A percentile compares a stretch with the other conserved stretches of the same genome.
Evolutionary conservation across 2,113 vertebrate genomes (phyloP).

Genomic region (Anser cygnoides): DNA sequence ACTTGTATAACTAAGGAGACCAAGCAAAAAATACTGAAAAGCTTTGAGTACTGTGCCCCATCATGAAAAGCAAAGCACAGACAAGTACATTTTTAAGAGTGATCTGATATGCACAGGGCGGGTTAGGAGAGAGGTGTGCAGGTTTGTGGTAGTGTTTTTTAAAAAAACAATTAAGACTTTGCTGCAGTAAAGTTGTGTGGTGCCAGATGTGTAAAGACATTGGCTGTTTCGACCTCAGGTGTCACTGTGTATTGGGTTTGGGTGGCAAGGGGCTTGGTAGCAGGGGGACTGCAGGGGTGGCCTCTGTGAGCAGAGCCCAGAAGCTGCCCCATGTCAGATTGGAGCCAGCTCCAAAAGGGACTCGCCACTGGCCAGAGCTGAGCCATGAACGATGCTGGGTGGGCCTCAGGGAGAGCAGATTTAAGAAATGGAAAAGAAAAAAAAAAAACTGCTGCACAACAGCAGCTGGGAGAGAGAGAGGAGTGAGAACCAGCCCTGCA

Average conservation of each 20-base stretch:
- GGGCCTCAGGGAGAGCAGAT: no score
- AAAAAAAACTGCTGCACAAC: no score
- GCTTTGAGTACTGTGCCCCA: background rate
- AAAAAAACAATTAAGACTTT: background rate
- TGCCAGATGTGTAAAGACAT: background rate
- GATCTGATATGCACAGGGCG: background rate
- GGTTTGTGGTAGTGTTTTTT: background rate
- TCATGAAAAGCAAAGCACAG: background rate
- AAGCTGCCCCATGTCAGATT: no score
- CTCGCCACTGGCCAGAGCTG: no score
- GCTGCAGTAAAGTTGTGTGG: background rate
- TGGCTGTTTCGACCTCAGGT: slow-evolving; percentile 10
- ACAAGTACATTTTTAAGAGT: background rate
- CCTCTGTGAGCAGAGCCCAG: no score
- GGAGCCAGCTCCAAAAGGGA: no score
- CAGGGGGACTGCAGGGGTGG: no score
- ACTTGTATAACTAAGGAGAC: background rate
- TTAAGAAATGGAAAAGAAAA: no score
- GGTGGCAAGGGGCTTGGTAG: no score
- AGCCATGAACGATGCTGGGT: no score
- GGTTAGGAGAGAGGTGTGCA: background rate
- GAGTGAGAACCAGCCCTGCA: no score
- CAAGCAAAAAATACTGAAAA: background rate
- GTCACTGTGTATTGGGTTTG: background rate
- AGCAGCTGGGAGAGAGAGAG: no score